A percentile compares a stretch with the other conserved stretches of the same genome.
These are phyloP conservation scores for Andrena praecox DNA, from an alignment of 2,888 invertebrate species.

Conservation along the genomic window DNA sequence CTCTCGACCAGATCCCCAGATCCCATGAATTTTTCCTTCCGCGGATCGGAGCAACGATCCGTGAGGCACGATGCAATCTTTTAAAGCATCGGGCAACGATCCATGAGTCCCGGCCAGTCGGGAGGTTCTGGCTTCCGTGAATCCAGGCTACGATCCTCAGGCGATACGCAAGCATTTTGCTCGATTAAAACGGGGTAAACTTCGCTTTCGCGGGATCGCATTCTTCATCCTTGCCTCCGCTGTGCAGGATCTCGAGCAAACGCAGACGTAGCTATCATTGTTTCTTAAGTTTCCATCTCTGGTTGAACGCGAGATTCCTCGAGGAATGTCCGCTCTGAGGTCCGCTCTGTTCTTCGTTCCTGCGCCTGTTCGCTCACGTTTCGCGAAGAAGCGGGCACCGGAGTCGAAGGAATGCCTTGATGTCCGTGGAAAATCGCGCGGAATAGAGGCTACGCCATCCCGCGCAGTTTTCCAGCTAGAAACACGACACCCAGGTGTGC, in stretches of 20 bases:
- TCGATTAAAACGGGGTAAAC: constrained; percentile 43
- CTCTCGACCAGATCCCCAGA: constrained; percentile 50
- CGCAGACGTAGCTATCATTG: constrained; percentile 10
- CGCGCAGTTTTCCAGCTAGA: constrained; percentile 2
- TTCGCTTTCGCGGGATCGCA: constrained; percentile 24
- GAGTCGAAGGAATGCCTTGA: neutral
- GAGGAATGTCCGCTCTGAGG: neutral
- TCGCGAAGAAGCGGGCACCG: neutral
- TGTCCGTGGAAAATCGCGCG: neutral
- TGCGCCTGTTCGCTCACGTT: too few relatives aligned
- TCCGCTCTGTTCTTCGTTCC: too few relatives aligned
- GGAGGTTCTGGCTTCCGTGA: constrained; percentile 54
- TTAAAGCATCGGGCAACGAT: constrained; percentile 65
- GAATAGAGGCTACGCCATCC: neutral
- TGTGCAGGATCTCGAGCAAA: constrained; percentile 27
- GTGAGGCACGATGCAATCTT: constrained; percentile 57
- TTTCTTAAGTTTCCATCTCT: neutral
- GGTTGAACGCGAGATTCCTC: neutral
- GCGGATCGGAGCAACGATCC: constrained; percentile 53
- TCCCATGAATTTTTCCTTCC: constrained; percentile 56
- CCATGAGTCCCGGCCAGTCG: constrained; percentile 54
- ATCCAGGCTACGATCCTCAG: constrained; percentile 43
- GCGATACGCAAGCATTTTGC: constrained; percentile 35
- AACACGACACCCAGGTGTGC: constrained; percentile 10
- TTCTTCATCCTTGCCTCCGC: constrained; percentile 26